These are phyloP conservation scores for Squalus acanthias DNA, from an alignment of 2,797 vertebrate species.

Conservation along the genomic window DNA sequence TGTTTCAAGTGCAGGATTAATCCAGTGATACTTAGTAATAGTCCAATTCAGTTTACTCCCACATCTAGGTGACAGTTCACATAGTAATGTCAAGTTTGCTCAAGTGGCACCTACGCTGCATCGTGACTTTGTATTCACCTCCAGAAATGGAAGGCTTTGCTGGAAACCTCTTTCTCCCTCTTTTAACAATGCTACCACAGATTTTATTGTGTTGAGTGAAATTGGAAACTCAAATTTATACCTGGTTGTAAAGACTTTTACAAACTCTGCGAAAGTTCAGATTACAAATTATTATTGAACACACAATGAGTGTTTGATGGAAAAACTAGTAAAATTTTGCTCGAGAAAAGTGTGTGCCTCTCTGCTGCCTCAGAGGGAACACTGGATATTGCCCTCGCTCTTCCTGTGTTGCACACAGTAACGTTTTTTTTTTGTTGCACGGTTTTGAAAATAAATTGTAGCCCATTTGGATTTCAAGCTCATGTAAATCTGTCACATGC, in stretches of 20 bases:
- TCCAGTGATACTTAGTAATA: background rate
- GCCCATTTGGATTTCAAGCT: conserved; percentile 9
- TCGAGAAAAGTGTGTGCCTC: conserved; percentile 7
- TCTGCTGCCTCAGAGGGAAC: conserved; percentile 12
- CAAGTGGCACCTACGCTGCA: background rate
- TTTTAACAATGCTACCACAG: background rate
- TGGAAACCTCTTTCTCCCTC: conserved; percentile 19
- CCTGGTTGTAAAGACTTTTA: conserved; percentile 22
- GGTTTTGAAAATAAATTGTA: conserved; percentile 19
- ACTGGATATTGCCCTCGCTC: background rate
- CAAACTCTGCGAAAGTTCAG: conserved; percentile 9
- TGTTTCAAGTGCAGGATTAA: background rate
- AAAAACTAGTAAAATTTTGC: background rate
- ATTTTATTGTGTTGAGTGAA: conserved; percentile 10
- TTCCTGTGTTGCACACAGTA: conserved; percentile 20
- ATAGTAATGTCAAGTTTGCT: background rate
- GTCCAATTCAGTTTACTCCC: background rate
- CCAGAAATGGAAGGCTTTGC: background rate
- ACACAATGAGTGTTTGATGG: conserved; percentile 22
- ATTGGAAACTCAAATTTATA: conserved; percentile 31
- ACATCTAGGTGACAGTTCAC: background rate
- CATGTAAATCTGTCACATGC: conserved; percentile 11
- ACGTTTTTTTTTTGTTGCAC: background rate
- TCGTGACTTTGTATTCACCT: background rate
- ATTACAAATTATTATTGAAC: conserved; percentile 25